These are phyloP conservation scores for Miniopterus natalensis DNA, from an alignment of 2,113 vertebrate genomes.

Conservation along the genomic window DNA sequence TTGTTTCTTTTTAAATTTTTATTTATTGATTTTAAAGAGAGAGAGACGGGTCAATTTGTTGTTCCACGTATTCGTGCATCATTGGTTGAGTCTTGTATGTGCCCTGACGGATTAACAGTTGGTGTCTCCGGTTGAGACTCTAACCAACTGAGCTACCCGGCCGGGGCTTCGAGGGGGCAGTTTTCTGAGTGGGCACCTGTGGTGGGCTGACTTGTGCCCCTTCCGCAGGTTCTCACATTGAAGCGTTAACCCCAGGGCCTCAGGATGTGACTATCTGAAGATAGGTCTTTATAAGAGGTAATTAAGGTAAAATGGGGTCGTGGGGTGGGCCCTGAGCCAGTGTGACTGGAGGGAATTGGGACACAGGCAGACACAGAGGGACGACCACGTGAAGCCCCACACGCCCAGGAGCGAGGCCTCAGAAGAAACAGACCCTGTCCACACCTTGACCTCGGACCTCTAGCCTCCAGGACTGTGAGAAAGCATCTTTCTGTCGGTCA, in stretches of 20 bases:
- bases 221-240: too few relatives aligned
- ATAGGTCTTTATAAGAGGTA: background rate
- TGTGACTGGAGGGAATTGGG: background rate
- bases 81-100: too few relatives aligned
- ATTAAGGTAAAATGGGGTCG: background rate
- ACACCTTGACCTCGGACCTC: background rate
- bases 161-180: background rate
- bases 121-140: too few relatives aligned
- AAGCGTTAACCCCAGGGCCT: background rate
- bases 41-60: too few relatives aligned
- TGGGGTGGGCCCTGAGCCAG: background rate
- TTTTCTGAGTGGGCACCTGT: background rate
- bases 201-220: rapidly evolving
- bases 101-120: too few relatives aligned
- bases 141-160: too few relatives aligned
- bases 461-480: background rate
- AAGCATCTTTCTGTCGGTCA: background rate
- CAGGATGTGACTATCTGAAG: background rate
- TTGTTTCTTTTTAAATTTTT: too few relatives aligned
- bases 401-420: background rate
- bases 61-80: too few relatives aligned
- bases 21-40: too few relatives aligned
- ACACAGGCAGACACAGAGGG: background rate
- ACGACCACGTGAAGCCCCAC: rapidly evolving
- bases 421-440: background rate